These are phyloP conservation scores for Calonectris borealis DNA, from an alignment of 2,113 vertebrate species.

Conservation along the genomic window DNA sequence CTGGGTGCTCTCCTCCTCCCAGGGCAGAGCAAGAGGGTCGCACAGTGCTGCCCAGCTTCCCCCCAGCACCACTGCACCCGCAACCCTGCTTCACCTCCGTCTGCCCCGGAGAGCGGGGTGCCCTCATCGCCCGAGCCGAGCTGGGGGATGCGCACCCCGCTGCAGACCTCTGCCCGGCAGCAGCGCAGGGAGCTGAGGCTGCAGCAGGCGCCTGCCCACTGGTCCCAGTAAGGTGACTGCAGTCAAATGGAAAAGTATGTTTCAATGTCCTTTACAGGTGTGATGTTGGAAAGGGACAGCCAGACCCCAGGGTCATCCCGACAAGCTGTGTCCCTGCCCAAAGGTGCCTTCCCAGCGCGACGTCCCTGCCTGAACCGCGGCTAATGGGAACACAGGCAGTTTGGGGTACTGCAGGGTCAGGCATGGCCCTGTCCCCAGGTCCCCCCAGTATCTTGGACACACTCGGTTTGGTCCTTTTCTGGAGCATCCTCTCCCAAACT, in stretches of 20 bases:
- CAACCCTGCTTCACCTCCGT: rapidly evolving
- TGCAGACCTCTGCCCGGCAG: not conserved
- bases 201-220: not conserved
- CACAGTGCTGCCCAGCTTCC: rapidly evolving
- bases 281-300: not conserved
- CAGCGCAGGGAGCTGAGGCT: not conserved
- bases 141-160: rapidly evolving
- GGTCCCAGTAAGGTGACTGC: not conserved
- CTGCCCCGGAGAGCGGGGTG: not conserved
- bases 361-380: rapidly evolving
- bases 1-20: not conserved
- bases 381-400: rapidly evolving
- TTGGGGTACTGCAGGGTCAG: not conserved
- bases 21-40: not conserved
- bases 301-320: rapidly evolving
- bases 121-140: rapidly evolving
- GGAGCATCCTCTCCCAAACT: not conserved
- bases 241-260: not conserved
- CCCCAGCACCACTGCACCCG: not conserved
- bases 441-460: not conserved
- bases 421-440: not conserved
- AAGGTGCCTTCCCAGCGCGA: rapidly evolving
- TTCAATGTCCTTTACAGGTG: rapidly evolving
- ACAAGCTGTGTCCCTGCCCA: not conserved
- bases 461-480: not conserved